Evolutionary conservation across 1,140 invertebrate genomes (phyloP).

Genomic region (Schlechtendalia chinensis): DNA sequence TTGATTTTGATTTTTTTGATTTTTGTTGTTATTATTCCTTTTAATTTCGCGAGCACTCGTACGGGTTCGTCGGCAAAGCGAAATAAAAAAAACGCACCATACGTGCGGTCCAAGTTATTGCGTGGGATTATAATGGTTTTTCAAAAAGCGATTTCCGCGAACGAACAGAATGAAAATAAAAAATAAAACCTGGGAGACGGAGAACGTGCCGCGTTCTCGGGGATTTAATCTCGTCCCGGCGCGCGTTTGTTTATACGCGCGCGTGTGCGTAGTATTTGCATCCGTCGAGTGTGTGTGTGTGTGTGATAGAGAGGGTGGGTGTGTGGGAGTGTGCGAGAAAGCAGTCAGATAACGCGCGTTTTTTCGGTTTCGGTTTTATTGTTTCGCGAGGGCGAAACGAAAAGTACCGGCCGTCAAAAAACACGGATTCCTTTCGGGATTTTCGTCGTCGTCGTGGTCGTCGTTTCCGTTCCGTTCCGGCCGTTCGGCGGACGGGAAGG

Average conservation of each 20-base stretch:
- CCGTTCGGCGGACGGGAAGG: too few species aligned
- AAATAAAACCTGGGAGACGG: neutral
- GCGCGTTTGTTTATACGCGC: neutral
- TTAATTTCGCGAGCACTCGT: neutral
- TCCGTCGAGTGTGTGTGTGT: neutral
- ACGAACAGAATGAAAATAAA: neutral
- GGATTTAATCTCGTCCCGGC: conserved; percentile 38
- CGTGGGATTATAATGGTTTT: conserved; percentile 39
- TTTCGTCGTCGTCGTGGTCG: too few species aligned
- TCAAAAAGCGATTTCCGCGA: conserved; percentile 33
- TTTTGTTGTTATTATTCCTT: neutral
- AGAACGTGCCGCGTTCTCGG: conserved; percentile 22
- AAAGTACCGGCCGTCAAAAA: conserved; percentile 5
- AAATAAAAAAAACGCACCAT: neutral
- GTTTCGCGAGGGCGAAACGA: neutral
- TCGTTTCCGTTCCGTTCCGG: neutral
- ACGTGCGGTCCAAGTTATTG: conserved; percentile 43
- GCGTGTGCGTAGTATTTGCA: neutral
- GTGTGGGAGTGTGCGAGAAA: too few species aligned
- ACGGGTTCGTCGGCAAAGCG: neutral
- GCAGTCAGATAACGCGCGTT: conserved; percentile 5
- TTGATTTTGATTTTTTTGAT: too few species aligned
- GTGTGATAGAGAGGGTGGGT: too few species aligned
- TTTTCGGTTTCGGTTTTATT: neutral
- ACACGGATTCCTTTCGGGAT: neutral